These are phyloP conservation scores for Gopherus flavomarginatus DNA, from an alignment of 2,113 vertebrate species.

Conservation along the genomic window DNA sequence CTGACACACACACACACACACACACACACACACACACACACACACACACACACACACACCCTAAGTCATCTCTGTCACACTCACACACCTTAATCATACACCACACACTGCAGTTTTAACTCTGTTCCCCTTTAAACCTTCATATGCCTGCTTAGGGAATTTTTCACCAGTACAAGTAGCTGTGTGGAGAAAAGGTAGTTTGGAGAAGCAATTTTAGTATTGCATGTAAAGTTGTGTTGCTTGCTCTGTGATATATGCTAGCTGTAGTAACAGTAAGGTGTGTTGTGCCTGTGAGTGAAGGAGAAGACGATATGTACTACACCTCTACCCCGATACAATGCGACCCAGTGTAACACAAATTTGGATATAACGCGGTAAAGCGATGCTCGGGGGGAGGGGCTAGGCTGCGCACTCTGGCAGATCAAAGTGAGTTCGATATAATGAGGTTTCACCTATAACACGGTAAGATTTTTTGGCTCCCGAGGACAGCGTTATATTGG, in stretches of 20 bases:
- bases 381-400: too few relatives aligned
- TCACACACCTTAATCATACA: neutral
- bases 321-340: too few relatives aligned
- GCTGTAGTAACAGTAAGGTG: neutral
- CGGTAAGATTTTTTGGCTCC: too few relatives aligned
- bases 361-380: too few relatives aligned
- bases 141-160: neutral
- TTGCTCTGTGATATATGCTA: rapidly evolving
- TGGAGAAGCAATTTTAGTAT: neutral
- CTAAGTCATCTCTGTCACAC: neutral
- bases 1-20: too few relatives aligned
- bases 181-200: neutral
- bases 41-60: neutral
- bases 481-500: too few relatives aligned
- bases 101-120: rapidly evolving
- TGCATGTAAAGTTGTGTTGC: rapidly evolving
- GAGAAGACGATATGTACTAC: neutral
- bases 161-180: neutral
- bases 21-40: neutral
- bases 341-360: too few relatives aligned
- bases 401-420: too few relatives aligned
- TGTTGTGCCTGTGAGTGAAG: neutral
- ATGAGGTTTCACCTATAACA: too few relatives aligned
- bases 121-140: neutral
- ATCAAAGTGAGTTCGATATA: too few relatives aligned